Evolutionary conservation across 2,113 vertebrate species (phyloP).

Genomic region (Macrotus californicus): DNA sequence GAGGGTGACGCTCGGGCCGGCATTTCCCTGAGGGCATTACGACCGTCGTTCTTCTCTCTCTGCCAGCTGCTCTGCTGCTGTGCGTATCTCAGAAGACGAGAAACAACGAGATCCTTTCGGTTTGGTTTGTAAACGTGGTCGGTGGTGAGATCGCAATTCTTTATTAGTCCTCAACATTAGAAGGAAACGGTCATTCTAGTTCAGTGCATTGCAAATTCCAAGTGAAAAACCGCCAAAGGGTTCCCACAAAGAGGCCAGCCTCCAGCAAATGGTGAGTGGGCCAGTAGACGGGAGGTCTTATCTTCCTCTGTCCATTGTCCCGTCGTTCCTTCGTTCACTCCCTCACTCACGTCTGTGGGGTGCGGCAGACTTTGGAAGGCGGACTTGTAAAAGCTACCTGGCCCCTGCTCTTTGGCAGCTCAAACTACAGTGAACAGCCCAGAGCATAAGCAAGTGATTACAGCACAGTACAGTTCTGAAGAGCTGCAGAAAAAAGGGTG

Average conservation of each 20-base stretch:
- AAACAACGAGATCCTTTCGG: not conserved
- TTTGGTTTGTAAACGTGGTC: not conserved
- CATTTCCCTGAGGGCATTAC: not conserved
- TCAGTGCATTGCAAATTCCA: not conserved
- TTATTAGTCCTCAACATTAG: not conserved
- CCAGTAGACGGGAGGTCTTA: rapidly evolving
- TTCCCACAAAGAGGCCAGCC: not conserved
- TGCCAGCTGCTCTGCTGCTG: not conserved
- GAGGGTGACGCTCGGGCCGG: not conserved
- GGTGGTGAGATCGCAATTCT: not conserved
- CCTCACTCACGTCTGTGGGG: not conserved
- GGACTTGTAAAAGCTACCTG: not conserved
- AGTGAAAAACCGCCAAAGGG: not conserved
- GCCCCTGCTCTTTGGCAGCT: not conserved
- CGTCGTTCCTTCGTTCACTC: not conserved
- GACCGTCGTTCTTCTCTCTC: not conserved
- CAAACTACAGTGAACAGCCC: not conserved
- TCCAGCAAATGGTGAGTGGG: not conserved
- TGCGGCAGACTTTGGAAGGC: not conserved
- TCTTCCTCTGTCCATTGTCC: not conserved
- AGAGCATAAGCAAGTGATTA: not conserved
- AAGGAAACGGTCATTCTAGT: not conserved
- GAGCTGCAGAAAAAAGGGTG: not conserved
- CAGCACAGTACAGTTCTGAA: not conserved
- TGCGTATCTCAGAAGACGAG: not conserved